Evolutionary conservation across 2,888 invertebrate genomes (phyloP).

Genomic region (Ceraclea dissimilis): DNA sequence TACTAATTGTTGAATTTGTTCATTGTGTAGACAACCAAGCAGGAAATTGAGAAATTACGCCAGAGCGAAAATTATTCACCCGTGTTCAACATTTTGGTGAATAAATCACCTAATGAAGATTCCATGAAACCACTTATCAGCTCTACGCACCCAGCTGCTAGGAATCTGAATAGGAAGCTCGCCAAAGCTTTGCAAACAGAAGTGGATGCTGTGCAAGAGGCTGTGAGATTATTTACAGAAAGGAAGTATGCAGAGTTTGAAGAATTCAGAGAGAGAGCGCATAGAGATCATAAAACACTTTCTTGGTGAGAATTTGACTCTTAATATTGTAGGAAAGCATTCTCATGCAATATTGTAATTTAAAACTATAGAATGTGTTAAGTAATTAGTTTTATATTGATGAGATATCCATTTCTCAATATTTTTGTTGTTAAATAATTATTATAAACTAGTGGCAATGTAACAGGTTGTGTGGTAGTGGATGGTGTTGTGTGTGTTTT

Average conservation of each 20-base stretch:
- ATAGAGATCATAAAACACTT: conserved; percentile 62
- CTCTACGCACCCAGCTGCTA: conserved; percentile 49
- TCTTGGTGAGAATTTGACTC: conserved; percentile 41
- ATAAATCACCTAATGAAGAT: conserved; percentile 45
- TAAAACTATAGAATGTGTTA: not conserved
- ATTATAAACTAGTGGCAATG: too few species aligned
- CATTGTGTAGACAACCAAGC: conserved; percentile 49
- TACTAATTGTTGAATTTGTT: too few species aligned
- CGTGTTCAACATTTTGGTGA: conserved; percentile 62
- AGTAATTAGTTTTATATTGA: too few species aligned
- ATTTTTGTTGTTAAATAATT: too few species aligned
- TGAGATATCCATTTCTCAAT: too few species aligned
- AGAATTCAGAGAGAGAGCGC: conserved; percentile 62
- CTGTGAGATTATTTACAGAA: conserved; percentile 66
- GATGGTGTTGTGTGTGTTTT: too few species aligned
- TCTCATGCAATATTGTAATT: too few species aligned
- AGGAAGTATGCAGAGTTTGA: conserved; percentile 70
- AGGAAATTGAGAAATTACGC: conserved; percentile 53
- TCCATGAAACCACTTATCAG: conserved; percentile 44
- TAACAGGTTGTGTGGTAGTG: too few species aligned
- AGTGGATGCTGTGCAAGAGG: conserved; percentile 63
- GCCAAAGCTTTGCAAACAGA: conserved; percentile 62
- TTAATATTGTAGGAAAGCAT: not conserved
- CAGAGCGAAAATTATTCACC: conserved; percentile 61
- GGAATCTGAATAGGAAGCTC: conserved; percentile 57